Base-by-base conservation (phyloP, 1,140 invertebrate genomes). In the Orius laevigatus region DNA sequence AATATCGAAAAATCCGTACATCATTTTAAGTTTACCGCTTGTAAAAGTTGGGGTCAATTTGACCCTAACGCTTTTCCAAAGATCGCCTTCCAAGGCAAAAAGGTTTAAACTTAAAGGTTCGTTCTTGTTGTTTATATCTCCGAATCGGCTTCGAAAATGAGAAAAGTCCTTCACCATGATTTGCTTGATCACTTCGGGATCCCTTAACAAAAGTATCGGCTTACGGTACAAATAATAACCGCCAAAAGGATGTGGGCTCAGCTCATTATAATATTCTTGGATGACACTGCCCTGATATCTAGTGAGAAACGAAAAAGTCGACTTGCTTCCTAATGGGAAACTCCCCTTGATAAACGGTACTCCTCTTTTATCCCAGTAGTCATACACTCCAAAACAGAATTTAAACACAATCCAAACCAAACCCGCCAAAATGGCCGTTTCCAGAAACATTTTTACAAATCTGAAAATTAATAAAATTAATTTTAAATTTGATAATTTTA, bases 31-130 rank as follows among this genome's bases (percentile, higher is more conserved):
- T 20, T 52, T 52, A 5, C 51, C 46, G 10, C 46, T 43, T 72
- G 72, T 71, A 53, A 79, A 79, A 0, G 71, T 71, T 4, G 74
- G 72, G 19, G 71, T 73, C 25, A 78, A 63, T 50, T 76, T 70
- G 6, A 67, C 63, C 38, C 76, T 60, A 12, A 78, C 61, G 34
- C 66, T 59, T 43, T 68, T 69, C 77, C 76, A 80, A 19, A 49
- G 38, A 11, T 57, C 49, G 10, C 60, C 65, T 35, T 56, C 38
- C 19, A 61, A 34, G 31, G 49, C 46, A 20, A 58, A 60, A 12
- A 60, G 38, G 45, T 60, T 50, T 1, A 46, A 40, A 1, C 48
- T 41, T 4, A 61, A 35, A 8, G 55, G 59, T 35, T 62, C 59
- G 1, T 15, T 16, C 15, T 55, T 41, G 3, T 20, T n/a, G 34